Base-by-base conservation (phyloP, 2,888 invertebrate species). In the Phlogophora meticulosa region DNA sequence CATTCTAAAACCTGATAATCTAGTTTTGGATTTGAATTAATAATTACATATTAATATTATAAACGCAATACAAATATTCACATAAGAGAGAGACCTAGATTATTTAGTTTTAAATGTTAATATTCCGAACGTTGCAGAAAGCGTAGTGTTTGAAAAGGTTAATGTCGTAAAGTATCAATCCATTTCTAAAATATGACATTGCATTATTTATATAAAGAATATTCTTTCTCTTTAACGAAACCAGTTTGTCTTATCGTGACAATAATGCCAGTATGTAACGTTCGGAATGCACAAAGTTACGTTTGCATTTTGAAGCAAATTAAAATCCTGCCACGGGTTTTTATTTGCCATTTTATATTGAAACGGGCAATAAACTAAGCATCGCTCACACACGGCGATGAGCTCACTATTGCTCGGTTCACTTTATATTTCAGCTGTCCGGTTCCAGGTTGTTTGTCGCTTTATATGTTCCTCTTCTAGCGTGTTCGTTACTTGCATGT, bases 401-500 rank as follows among this genome's bases (percentile, higher is more conserved):
- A 62, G 59, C 48, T 62, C 42, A 67, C 63, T 79, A 81, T 86
- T 86, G 88, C 87, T 87, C 82, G 85, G 87, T 88, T 85, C 87
- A 80, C 80, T 76, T 72, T 76, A 77, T 57, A 83, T 81, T 87
- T 88, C 82, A 88, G 83, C 90, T 80, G 87, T 87, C 92, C 84
- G 43, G 76, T 72, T 80, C 84, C 86, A 83, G 78, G 81, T 83
- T 82, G 80, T 90, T 85, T 89, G 85, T 91, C 83, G 94, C 94
- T 94, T 94, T 93, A 85, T 85, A 82, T 93, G 93, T 93, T 91
- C 80, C 83, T 92, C 80, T n/a, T 82, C 83, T 88, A 76, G 81
- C 84, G 88, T 92, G 88, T 86, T 87, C 77, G 88, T 91, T 83
- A 78, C 77, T 89, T 94, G 95, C 95, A 95, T 95, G 95, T 92